Conservation (phyloP, 2,797 vertebrate genomes). For the Myotis myotis region DNA sequence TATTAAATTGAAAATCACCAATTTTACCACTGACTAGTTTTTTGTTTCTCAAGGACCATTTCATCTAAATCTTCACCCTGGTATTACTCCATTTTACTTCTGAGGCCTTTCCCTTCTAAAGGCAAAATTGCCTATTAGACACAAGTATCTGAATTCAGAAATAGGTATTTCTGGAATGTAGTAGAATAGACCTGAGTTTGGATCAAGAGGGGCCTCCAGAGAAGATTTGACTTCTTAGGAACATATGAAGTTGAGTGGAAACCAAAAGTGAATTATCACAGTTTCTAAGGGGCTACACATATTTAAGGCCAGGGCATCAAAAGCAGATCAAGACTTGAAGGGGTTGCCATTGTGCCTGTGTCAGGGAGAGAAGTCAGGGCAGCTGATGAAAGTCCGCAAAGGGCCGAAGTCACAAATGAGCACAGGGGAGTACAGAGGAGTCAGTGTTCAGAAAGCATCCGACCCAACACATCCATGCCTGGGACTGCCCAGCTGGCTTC, state of each 20-base stretch:
- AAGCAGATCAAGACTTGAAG: not conserved
- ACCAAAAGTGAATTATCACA: not conserved
- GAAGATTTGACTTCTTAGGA: not conserved
- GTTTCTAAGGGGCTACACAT: not conserved
- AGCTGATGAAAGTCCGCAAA: not conserved
- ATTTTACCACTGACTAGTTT: not conserved
- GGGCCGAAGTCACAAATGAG: not conserved
- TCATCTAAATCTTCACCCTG: not conserved
- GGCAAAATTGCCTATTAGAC: not conserved
- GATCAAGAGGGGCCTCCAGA: not conserved
- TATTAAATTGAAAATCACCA: not conserved
- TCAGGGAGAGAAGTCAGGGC: not conserved
- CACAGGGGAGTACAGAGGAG: too few relatives aligned
- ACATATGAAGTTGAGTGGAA: not conserved
- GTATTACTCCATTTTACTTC: not conserved
- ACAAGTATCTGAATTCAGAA: not conserved
- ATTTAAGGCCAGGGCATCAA: not conserved
- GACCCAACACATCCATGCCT: too few relatives aligned
- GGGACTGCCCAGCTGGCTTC: too few relatives aligned
- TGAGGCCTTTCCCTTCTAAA: not conserved
- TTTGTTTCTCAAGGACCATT: not conserved
- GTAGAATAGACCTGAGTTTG: not conserved
- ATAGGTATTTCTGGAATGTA: not conserved
- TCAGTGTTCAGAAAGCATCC: fast-evolving
- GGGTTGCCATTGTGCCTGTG: not conserved